phyloP scores from a whole-genome alignment of 2,113 vertebrate genomes.

The Cervus canadensis region DNA sequence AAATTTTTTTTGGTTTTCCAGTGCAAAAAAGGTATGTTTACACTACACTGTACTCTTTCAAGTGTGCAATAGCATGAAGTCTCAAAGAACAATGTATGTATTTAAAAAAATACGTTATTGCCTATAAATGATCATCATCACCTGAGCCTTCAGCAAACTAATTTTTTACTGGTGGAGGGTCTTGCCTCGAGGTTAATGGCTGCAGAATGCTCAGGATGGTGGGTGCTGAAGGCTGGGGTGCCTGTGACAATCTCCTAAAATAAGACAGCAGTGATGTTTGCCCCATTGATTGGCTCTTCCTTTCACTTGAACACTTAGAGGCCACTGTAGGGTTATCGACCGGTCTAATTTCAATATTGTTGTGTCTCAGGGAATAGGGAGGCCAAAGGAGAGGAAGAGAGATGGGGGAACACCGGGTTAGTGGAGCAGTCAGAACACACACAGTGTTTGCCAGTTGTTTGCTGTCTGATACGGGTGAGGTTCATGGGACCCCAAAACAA shows the following conservation, averaged over 20 bases:
- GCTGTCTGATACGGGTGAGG: background rate
- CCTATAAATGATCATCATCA: background rate
- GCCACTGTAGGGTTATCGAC: background rate
- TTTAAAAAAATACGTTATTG: background rate
- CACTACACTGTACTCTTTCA: background rate
- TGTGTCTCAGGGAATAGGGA: background rate
- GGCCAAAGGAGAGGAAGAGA: background rate
- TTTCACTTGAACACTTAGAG: background rate
- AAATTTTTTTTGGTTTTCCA: background rate
- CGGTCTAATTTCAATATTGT: background rate
- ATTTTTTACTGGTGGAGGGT: background rate
- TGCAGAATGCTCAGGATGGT: background rate
- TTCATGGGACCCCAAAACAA: background rate
- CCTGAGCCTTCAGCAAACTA: background rate
- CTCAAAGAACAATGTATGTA: background rate
- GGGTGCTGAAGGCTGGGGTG: background rate
- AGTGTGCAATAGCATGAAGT: background rate
- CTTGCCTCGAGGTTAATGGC: background rate
- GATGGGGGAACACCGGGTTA: background rate
- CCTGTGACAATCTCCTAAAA: background rate
- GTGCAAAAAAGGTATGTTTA: background rate
- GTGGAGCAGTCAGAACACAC: background rate
- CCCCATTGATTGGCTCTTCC: background rate
- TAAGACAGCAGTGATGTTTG: background rate
- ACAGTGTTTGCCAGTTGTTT: background rate